Base-by-base conservation (phyloP, 2,888 invertebrate genomes). In the Rhingia rostrata region DNA sequence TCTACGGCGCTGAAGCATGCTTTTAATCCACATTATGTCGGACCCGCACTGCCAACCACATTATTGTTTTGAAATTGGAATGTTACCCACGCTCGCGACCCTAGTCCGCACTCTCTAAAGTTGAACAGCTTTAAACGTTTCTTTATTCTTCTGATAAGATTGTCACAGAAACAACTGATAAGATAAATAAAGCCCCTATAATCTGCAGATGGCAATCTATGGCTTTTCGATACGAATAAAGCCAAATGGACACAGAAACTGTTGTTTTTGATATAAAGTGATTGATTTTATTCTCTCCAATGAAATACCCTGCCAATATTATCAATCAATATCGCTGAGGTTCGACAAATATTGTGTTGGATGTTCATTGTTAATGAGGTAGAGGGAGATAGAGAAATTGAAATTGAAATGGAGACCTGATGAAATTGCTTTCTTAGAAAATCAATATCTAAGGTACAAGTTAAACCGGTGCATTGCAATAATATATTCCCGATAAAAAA, bases 181-280 rank as follows among this genome's bases (percentile, higher is more conserved):
- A 77, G 77, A 69, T 67, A 77, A 51, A 6, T n/a, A 30, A 60
- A 53, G 60, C 32, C 35, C 53, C 10, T 7, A 53, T 67, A 60
- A 77, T 45, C 66, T 35, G 35, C 47, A 33, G 69, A 69, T 69
- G 30, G 22, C 45, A 77, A 69, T 77, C 66, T 51, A 60, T 37
- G 43, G 60, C 32, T 60, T 51, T 66, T 37, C 37, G 37, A 60
- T 45, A 60, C 43, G 22, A 22, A 74, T 37, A 60, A 60, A 75
- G 41, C 35, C 60, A 35, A 66, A 37, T 6, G 22, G 49, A 49
- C 51, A 32, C 6, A 22, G 56, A 58, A 43, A 37, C 41, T 51
- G 12, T 43, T 60, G 12, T 39, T 39, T 39, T 14, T 39, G 32
- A 51, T 56, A 30, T 35, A 33, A 41, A n/a, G 3, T 58, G 74